Evolutionary conservation across 2,888 invertebrate genomes (phyloP).

Genomic region (Harmothoe impar): DNA sequence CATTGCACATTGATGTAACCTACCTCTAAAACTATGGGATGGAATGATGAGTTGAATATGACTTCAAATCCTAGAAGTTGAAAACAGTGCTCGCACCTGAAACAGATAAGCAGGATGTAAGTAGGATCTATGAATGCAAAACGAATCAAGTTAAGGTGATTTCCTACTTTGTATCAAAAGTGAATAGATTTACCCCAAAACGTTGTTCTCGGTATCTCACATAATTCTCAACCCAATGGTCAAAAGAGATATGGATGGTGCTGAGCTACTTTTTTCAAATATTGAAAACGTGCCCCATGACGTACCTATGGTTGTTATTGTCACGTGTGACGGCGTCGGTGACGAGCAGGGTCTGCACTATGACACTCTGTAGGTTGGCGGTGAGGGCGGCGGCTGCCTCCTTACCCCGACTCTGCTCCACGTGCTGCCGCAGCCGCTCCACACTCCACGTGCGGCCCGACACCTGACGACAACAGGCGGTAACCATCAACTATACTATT

Average conservation of each 20-base stretch:
- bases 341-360: conserved; percentile 66
- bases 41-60: conserved; percentile 80
- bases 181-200: no score
- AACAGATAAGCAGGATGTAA: conserved; percentile 44
- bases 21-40: conserved; percentile 80
- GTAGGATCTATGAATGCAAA: no score
- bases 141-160: no score
- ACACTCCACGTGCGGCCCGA: conserved; percentile 67
- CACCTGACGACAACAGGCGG: conserved; percentile 47
- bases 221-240: no score
- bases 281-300: no score
- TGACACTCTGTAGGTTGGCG: conserved; percentile 67
- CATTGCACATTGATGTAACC: conserved; percentile 26
- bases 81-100: conserved; percentile 80
- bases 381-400: conserved; percentile 60
- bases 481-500: not conserved
- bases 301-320: not conserved
- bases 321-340: conserved; percentile 46
- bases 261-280: no score
- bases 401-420: conserved; percentile 59
- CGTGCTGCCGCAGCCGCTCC: conserved; percentile 55
- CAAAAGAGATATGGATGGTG: no score
- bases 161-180: no score
- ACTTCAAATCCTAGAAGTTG: conserved; percentile 81
- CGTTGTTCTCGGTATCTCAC: no score